Base-by-base conservation (phyloP, 2,113 vertebrate genomes). In the Phyllopteryx taeniolatus region DNA sequence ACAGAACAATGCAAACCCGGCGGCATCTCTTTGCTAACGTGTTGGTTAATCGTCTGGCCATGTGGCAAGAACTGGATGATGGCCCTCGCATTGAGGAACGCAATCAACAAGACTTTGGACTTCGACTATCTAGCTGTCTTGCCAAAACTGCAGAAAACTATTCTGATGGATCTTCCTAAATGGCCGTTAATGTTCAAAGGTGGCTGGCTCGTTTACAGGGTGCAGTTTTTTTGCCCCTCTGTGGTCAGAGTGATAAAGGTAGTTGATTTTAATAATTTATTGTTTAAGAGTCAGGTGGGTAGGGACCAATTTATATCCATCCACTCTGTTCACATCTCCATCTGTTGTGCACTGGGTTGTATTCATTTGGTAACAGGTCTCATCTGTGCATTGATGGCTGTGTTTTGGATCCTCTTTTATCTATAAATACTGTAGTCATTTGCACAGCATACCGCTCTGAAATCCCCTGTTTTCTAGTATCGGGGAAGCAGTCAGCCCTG, bases 391-490 rank as follows among this genome's bases (percentile, higher is more conserved):
- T 84, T 80, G 83, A 88, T 86, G 19, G 61, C 79, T 80, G 35
- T 76, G 81, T 82, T 87, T 84, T 86, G 85, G 83, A 90, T 86
- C 74, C 76, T 83, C 83, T 86, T 88, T 91, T 67, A 90, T 91
- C 82, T 88, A 89, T 90, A 89, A 92, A 90, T 90, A 88, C 90
- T 88, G 79, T 62, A 81, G 79, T 87, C 67, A 84, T 86, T 81
- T 79, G 85, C 81, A 69, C 83, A 72, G 72, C 64, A 72, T 68
- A 67, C 62, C 81, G 67, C 51, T 72, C 73, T 68, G 75, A 81
- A 84, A 57, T 64, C 63, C 69, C 65, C 65, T 62, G 63, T 60
- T 64, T 73, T 57, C 60, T 59, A 59, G 70, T 60, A 63, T 70
- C 0, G 31, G 56, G 62, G 62, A 87, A 71, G 71, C 75, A 77